A percentile compares a stretch with the other conserved stretches of the same genome.
Evolutionary conservation across 2,888 invertebrate genomes (phyloP).

Genomic region (Tipula vernalis): DNA sequence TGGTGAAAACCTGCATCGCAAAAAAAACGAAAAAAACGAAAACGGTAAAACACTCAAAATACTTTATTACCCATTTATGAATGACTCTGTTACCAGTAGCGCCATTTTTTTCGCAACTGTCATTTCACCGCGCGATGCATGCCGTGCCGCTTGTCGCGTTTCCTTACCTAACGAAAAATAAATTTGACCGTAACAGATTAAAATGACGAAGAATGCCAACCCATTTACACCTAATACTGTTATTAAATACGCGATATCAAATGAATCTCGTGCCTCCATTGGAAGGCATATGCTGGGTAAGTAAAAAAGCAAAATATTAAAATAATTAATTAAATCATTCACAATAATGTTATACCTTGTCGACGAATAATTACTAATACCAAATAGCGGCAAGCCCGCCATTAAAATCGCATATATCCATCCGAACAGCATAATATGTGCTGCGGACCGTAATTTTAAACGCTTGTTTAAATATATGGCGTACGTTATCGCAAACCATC

Average conservation of each 20-base stretch:
- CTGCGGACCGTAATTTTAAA: conserved; percentile 58
- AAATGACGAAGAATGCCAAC: conserved; percentile 69
- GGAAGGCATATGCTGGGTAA: conserved; percentile 74
- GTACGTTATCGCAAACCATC: conserved; percentile 73
- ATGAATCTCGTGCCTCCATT: conserved; percentile 58
- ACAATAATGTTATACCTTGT: conserved; percentile 44
- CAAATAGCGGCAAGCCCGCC: conserved; percentile 67
- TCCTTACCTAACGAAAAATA: conserved; percentile 67
- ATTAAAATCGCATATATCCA: conserved; percentile 67
- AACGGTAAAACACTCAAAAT: not conserved
- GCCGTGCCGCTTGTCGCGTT: conserved; percentile 41
- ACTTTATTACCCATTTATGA: not conserved
- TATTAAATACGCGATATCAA: conserved; percentile 62
- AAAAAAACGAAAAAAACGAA: not conserved
- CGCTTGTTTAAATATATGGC: conserved; percentile 73
- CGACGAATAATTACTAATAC: conserved; percentile 77
- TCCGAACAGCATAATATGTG: conserved; percentile 62
- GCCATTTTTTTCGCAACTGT: conserved; percentile 84
- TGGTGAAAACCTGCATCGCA: conserved; percentile 50
- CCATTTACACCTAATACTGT: conserved; percentile 64
- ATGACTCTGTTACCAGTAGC: conserved; percentile 45
- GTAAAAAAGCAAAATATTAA: conserved; percentile 12
- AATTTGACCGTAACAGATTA: conserved; percentile 74
- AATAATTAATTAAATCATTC: not conserved
- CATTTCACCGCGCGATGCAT: conserved; percentile 44